Conservation (phyloP, 2,888 invertebrate species). For the Cyclophora albipunctata region DNA sequence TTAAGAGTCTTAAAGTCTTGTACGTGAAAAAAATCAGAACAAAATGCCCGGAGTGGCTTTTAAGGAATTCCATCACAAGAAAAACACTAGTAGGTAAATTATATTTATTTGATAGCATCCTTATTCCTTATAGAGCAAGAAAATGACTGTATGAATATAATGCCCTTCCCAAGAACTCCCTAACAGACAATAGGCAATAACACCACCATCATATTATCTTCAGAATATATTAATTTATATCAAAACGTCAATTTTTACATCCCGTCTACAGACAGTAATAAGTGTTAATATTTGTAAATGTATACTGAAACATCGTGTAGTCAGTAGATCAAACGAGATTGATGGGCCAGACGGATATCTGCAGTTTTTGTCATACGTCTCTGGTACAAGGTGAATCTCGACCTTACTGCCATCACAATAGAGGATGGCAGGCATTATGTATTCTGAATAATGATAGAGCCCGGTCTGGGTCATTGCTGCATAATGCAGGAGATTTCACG, state of each 20-base stretch:
- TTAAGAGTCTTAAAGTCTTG: too few species aligned
- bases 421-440: background rate
- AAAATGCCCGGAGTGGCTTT: too few species aligned
- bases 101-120: too few species aligned
- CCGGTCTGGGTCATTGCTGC: slow-evolving; percentile 42
- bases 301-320: slow-evolving; percentile 18
- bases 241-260: slow-evolving; percentile 15
- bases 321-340: slow-evolving; percentile 23
- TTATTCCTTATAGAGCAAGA: too few species aligned
- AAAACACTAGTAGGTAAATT: too few species aligned
- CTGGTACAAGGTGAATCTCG: background rate
- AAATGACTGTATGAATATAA: too few species aligned
- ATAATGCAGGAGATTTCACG: slow-evolving; percentile 34
- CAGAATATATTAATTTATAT: background rate
- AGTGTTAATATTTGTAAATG: background rate
- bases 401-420: background rate
- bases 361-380: slow-evolving; percentile 25
- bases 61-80: too few species aligned
- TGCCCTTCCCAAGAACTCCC: too few species aligned
- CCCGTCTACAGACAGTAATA: slow-evolving; percentile 3
- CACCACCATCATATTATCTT: too few species aligned
- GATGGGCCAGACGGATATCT: slow-evolving; percentile 33
- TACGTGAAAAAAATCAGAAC: too few species aligned
- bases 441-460: background rate
- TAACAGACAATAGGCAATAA: too few species aligned